A percentile compares a stretch with the other conserved stretches of the same genome.
Evolutionary conservation across 2,888 invertebrate genomes (phyloP).

Genomic region (Cheilosia scutellata): DNA sequence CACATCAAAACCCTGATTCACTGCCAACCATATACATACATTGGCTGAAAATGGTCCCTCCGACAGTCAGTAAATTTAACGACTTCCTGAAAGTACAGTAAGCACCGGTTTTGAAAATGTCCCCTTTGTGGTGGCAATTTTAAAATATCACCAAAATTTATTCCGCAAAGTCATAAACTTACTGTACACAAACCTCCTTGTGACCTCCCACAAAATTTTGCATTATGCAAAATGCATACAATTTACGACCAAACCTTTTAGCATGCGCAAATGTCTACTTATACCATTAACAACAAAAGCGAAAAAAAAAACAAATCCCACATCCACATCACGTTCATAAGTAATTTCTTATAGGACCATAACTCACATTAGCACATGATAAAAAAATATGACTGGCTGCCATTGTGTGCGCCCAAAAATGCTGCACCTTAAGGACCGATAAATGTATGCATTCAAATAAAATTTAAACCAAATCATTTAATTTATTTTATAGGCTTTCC

Average conservation of each 20-base stretch:
- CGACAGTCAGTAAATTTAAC: not conserved
- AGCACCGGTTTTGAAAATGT: not conserved
- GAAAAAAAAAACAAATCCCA: slow-evolving; percentile 13
- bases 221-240: slow-evolving; percentile 25
- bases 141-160: slow-evolving; percentile 1
- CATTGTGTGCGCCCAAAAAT: slow-evolving; percentile 40
- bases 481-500: slow-evolving; percentile 46
- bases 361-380: slow-evolving; percentile 69
- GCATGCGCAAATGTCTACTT: slow-evolving; percentile 37
- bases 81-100: slow-evolving; percentile 24
- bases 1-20: too few species aligned
- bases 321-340: slow-evolving; percentile 58
- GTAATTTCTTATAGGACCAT: slow-evolving; percentile 57
- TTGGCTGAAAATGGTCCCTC: not conserved
- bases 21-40: not conserved
- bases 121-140: not conserved
- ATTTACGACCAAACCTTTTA: slow-evolving; percentile 49
- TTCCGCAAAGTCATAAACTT: slow-evolving; percentile 1
- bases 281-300: not conserved
- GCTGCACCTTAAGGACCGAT: slow-evolving; percentile 39
- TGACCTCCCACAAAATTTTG: slow-evolving; percentile 52
- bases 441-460: slow-evolving; percentile 57
- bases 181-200: slow-evolving; percentile 15
- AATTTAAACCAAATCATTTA: slow-evolving; percentile 34
- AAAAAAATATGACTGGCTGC: slow-evolving; percentile 50